A percentile compares a stretch with the other conserved stretches of the same genome.
phyloP scores from a whole-genome alignment of 2,797 vertebrate genomes.

The Alauda arvensis region DNA sequence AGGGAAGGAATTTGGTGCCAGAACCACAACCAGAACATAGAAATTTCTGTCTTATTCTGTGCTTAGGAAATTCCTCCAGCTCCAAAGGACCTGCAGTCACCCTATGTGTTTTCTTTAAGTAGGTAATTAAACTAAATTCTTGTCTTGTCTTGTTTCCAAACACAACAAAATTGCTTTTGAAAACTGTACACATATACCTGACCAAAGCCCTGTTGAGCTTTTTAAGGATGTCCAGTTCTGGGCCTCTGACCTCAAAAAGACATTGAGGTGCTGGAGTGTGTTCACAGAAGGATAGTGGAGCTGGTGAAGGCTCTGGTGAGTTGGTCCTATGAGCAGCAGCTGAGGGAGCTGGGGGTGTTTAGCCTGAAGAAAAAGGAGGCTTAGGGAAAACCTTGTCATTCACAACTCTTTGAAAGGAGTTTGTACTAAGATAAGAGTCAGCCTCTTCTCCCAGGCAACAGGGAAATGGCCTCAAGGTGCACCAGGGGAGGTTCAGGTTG shows the following conservation, averaged over 20 bases:
- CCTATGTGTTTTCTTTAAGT: neutral
- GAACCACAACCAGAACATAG: neutral
- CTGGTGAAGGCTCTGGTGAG: neutral
- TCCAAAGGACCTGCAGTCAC: neutral
- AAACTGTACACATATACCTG: neutral
- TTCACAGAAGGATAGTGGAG: neutral
- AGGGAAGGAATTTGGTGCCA: neutral
- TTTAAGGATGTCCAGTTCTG: neutral
- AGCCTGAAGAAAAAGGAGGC: neutral
- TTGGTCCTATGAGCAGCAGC: neutral
- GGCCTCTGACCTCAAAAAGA: neutral
- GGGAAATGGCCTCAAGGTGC: neutral
- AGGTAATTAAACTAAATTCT: neutral
- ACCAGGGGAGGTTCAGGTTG: neutral
- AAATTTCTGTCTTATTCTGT: neutral
- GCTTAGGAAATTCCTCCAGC: neutral
- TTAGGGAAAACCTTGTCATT: neutral
- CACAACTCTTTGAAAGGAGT: neutral
- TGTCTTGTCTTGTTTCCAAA: neutral
- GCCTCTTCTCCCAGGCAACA: neutral
- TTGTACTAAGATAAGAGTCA: neutral
- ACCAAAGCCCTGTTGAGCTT: neutral
- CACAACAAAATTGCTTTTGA: neutral
- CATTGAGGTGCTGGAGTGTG: neutral
- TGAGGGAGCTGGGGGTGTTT: neutral